These are phyloP conservation scores for Hylia prasina DNA, from an alignment of 2,113 vertebrate genomes.

Conservation along the genomic window DNA sequence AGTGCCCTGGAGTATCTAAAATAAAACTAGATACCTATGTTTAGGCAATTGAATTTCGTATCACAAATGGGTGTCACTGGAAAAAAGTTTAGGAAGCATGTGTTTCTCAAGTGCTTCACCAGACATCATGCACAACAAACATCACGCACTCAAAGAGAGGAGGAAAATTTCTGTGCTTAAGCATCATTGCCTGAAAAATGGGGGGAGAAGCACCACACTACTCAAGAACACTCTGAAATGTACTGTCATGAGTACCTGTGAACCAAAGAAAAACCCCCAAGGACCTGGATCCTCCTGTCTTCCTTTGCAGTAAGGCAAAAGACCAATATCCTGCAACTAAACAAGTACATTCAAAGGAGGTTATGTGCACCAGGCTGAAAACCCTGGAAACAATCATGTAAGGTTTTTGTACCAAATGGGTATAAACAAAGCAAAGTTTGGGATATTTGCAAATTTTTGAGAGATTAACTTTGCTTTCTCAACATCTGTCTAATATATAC, in stretches of 20 bases:
- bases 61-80: not conserved
- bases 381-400: rapidly evolving
- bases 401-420: not conserved
- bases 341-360: not conserved
- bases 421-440: not conserved
- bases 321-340: not conserved
- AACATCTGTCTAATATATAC: not conserved
- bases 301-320: not conserved
- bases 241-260: not conserved
- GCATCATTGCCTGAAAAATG: not conserved
- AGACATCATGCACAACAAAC: not conserved
- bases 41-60: not conserved
- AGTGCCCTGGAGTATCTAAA: not conserved
- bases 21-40: not conserved
- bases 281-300: not conserved
- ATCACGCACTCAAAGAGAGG: not conserved
- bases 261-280: not conserved
- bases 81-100: not conserved
- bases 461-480: not conserved
- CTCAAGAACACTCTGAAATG: not conserved
- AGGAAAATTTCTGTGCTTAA: not conserved
- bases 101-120: not conserved
- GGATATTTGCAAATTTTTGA: not conserved
- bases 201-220: not conserved
- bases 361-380: not conserved